Conservation (phyloP, 2,888 invertebrate genomes). For the Thymelicus sylvestris region DNA sequence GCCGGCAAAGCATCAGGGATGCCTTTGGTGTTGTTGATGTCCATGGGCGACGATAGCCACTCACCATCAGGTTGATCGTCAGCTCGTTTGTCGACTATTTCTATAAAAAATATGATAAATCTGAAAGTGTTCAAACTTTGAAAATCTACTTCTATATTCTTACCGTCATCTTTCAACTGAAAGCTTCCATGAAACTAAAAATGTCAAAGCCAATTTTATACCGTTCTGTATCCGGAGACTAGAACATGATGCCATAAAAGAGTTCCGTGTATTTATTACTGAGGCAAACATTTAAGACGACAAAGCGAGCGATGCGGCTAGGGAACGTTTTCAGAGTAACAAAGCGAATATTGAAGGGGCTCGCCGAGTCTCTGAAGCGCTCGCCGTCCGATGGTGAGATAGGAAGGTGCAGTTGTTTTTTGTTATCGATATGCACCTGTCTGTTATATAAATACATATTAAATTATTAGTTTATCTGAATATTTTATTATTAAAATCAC, state of each 20-base stretch:
- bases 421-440: constrained; percentile 42
- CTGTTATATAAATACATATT: too few relatives aligned
- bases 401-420: constrained; percentile 43
- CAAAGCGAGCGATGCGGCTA: constrained; percentile 59
- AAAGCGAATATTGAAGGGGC: constrained; percentile 84
- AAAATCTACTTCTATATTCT: too few relatives aligned
- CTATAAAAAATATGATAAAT: too few relatives aligned
- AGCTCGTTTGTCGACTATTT: too few relatives aligned
- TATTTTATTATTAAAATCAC: too few relatives aligned
- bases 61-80: too few relatives aligned
- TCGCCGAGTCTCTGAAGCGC: constrained; percentile 72
- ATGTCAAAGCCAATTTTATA: constrained; percentile 3
- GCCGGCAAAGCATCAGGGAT: too few relatives aligned
- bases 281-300: constrained; percentile 68
- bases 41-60: too few relatives aligned
- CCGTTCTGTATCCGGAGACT: background rate
- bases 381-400: constrained; percentile 53
- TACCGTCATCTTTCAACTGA: too few relatives aligned
- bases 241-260: constrained; percentile 25
- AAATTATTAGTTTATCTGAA: too few relatives aligned
- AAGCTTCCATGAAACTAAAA: background rate
- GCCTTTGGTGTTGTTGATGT: too few relatives aligned
- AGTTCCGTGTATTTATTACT: constrained; percentile 64
- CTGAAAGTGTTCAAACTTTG: too few relatives aligned
- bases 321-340: constrained; percentile 77